These are phyloP conservation scores for Endomychus coccineus DNA, from an alignment of 2,888 invertebrate genomes.

Conservation along the genomic window DNA sequence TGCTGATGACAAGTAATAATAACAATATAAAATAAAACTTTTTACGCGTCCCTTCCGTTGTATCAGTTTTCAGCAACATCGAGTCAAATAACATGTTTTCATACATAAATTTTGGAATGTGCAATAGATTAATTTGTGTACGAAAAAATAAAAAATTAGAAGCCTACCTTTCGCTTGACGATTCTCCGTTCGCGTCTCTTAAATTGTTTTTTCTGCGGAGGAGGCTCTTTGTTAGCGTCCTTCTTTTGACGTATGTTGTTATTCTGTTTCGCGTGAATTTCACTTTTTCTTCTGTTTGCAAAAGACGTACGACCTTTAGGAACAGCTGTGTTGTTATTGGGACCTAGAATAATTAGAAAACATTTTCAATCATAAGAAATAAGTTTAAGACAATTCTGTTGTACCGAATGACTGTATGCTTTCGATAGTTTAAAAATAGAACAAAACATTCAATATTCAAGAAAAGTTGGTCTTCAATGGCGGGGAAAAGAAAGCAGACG, in stretches of 20 bases:
- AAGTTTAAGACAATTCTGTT: not conserved
- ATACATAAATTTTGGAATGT: constrained; percentile 23
- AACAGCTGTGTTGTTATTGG: constrained; percentile 26
- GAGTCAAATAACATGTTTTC: too few species aligned
- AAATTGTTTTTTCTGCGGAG: constrained; percentile 28
- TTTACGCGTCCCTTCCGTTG: too few species aligned
- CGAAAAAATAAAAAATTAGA: not conserved
- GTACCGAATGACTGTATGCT: too few species aligned
- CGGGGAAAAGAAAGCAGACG: too few species aligned
- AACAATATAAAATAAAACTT: too few species aligned
- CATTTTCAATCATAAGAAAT: not conserved
- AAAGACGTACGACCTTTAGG: constrained; percentile 22
- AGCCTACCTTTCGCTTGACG: constrained; percentile 40
- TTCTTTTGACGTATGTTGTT: constrained; percentile 24
- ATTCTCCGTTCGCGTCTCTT: constrained; percentile 44
- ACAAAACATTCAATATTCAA: too few species aligned
- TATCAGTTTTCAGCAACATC: too few species aligned
- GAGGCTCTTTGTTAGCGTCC: constrained; percentile 27
- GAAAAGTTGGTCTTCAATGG: too few species aligned
- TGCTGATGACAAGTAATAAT: too few species aligned
- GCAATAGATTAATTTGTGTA: constrained; percentile 12
- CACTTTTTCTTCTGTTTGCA: constrained; percentile 25
- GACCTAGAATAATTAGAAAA: constrained; percentile 11
- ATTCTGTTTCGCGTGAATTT: constrained; percentile 16
- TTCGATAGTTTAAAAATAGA: too few species aligned